A percentile compares a stretch with the other conserved stretches of the same genome.
phyloP scores from a whole-genome alignment of 2,113 vertebrate species.

The Octodon degus region DNA sequence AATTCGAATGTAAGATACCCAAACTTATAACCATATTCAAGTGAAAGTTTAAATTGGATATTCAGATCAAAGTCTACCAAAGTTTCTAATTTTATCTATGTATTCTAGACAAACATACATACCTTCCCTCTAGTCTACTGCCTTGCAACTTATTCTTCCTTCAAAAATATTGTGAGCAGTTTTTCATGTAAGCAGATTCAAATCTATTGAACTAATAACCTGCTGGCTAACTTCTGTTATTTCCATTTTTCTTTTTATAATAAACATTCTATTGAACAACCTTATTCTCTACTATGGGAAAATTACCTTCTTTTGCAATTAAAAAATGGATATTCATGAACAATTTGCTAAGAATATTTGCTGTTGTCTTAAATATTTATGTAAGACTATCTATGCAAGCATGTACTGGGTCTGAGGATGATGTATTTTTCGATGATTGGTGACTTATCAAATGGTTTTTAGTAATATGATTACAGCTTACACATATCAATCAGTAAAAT shows the following conservation, averaged over 20 bases:
- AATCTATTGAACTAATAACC: background rate
- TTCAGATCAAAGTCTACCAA: conserved; percentile 62
- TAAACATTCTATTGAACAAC: background rate
- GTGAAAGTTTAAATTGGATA: conserved; percentile 65
- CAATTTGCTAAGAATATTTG: background rate
- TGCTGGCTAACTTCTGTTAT: background rate
- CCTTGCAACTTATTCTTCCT: conserved; percentile 13
- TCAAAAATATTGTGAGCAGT: conserved; percentile 14
- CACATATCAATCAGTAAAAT: background rate
- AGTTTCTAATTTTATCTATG: conserved; percentile 58
- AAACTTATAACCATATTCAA: conserved; percentile 72
- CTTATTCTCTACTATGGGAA: background rate
- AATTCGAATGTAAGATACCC: conserved; percentile 68
- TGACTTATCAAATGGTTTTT: conserved; percentile 4
- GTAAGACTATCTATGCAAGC: background rate
- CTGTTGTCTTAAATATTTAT: background rate
- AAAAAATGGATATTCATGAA: background rate
- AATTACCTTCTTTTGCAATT: background rate
- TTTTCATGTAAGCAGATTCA: background rate
- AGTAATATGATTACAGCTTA: background rate
- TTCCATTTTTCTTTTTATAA: background rate
- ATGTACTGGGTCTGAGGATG: background rate
- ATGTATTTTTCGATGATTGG: background rate
- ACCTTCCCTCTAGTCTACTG: background rate
- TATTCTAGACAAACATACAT: background rate